Percentiles rank a stretch among this genome's conserved stretches.
Conservation (phyloP, 1,140 invertebrate species). For the Apis laboriosa region DNA sequence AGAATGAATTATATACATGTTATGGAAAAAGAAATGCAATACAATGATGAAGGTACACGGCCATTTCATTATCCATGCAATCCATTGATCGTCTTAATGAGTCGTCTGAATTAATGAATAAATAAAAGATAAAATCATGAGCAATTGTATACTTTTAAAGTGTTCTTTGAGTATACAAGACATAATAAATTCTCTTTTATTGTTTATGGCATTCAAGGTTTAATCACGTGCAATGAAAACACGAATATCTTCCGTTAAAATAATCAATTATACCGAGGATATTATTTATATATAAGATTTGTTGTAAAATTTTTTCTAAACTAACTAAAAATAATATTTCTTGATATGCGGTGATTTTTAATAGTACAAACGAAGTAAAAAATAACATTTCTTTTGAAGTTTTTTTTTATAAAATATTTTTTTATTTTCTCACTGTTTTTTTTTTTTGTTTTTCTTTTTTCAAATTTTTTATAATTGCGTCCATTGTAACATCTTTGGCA, state of each 20-base stretch:
- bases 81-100: conserved; percentile 3
- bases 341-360: too few relatives aligned
- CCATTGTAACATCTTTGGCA: too few relatives aligned
- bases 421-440: too few relatives aligned
- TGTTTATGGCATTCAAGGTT: conserved; percentile 27
- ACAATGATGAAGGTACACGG: neutral
- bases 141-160: neutral
- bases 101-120: conserved; percentile 41
- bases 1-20: neutral
- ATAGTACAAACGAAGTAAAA: too few relatives aligned
- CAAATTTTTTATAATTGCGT: too few relatives aligned
- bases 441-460: too few relatives aligned
- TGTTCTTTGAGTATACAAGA: neutral
- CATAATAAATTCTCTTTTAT: conserved; percentile 14
- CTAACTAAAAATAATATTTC: neutral
- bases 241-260: neutral
- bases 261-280: neutral
- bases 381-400: too few relatives aligned
- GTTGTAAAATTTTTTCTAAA: neutral
- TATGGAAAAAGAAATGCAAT: neutral
- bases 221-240: neutral
- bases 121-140: conserved; percentile 13
- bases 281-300: neutral
- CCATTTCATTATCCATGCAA: conserved; percentile 13
- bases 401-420: too few relatives aligned